Percentiles rank a stretch among this genome's conserved stretches.
Conservation (phyloP, 2,113 vertebrate species). For the Thamnaconus septentrionalis region DNA sequence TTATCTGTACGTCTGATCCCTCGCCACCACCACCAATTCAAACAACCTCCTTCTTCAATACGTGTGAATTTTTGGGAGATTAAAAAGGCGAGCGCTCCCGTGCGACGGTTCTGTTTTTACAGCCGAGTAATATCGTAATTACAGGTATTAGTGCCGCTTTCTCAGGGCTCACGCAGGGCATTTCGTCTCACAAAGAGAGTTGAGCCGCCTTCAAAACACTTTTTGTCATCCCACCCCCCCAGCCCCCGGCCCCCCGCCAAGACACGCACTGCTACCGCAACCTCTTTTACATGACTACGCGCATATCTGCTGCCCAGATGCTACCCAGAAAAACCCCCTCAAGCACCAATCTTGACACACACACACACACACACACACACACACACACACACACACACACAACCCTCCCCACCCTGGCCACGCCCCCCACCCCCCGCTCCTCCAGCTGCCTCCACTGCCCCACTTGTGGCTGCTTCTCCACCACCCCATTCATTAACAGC, state of each 20-base stretch:
- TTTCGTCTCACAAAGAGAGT: too few relatives aligned
- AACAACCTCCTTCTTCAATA: too few relatives aligned
- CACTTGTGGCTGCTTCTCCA: conserved; percentile 66
- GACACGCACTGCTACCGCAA: conserved; percentile 47
- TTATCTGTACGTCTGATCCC: too few relatives aligned
- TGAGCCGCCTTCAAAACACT: not conserved
- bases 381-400: conserved; percentile 17
- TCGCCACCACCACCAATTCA: too few relatives aligned
- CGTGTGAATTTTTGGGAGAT: too few relatives aligned
- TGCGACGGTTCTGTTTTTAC: too few relatives aligned
- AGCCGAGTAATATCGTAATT: too few relatives aligned
- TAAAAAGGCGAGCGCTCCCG: too few relatives aligned
- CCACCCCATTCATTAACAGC: conserved; percentile 77
- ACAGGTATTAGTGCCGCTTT: too few relatives aligned
- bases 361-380: conserved; percentile 8
- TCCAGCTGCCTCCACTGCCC: conserved; percentile 47
- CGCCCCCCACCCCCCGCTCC: conserved; percentile 26
- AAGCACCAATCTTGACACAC: not conserved
- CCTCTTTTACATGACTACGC: conserved; percentile 70
- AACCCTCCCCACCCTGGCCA: conserved; percentile 12
- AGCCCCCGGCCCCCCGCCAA: conserved; percentile 38
- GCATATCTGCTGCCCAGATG: conserved; percentile 69
- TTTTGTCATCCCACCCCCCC: conserved; percentile 7
- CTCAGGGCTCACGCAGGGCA: too few relatives aligned
- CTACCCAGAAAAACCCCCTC: conserved; percentile 24